A percentile compares a stretch with the other conserved stretches of the same genome.
Evolutionary conservation across 2,113 vertebrate genomes (phyloP).

Genomic region (Melanocharis versteri): DNA sequence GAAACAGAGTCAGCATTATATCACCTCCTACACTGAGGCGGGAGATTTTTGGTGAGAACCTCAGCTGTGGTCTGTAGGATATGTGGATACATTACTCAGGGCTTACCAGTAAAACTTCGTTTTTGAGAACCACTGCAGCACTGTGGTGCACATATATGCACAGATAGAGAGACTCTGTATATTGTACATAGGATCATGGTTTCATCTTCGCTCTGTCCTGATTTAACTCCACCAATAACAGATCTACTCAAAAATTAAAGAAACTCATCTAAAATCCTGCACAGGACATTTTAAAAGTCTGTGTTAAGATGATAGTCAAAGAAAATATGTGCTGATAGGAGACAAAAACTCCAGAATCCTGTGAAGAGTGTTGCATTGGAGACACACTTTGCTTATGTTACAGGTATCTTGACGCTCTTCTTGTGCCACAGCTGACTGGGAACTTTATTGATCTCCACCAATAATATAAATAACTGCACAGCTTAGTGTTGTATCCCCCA

Average conservation of each 20-base stretch:
- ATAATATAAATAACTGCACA: neutral
- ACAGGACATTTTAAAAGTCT: neutral
- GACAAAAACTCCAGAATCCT: neutral
- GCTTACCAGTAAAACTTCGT: neutral
- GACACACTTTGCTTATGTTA: neutral
- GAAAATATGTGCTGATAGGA: neutral
- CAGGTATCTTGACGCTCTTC: neutral
- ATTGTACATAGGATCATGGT: neutral
- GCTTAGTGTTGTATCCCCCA: neutral
- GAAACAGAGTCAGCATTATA: slow-evolving; percentile 50
- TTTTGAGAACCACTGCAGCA: neutral
- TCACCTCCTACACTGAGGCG: neutral
- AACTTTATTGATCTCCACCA: neutral
- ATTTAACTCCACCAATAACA: neutral
- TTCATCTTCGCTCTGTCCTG: neutral
- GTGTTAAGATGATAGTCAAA: neutral
- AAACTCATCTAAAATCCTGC: neutral
- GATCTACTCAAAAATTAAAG: neutral
- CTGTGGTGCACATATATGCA: neutral
- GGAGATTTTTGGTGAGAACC: slow-evolving; percentile 11
- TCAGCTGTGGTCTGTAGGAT: neutral
- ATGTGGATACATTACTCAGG: neutral
- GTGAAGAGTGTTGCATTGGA: neutral
- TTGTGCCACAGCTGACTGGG: neutral
- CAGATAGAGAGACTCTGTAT: neutral